phyloP scores from a whole-genome alignment of 2,113 vertebrate species.

The Numida meleagris region DNA sequence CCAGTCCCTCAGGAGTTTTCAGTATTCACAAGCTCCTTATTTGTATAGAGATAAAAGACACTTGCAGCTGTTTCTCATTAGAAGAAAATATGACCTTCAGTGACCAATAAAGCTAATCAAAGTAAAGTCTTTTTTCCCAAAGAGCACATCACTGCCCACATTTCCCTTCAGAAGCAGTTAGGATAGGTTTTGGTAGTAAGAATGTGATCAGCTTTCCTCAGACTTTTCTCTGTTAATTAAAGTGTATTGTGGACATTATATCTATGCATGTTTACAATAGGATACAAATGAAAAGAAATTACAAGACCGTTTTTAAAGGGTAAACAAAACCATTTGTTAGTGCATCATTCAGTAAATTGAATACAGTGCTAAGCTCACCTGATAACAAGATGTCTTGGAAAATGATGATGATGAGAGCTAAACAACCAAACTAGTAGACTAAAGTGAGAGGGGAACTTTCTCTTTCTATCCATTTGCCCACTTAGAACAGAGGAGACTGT shows the following conservation, averaged over 20 bases:
- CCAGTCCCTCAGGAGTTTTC: neutral
- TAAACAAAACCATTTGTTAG: neutral
- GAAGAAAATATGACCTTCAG: constrained; percentile 32
- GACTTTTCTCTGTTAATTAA: constrained; percentile 36
- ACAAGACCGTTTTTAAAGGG: constrained; percentile 10
- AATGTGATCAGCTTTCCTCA: neutral
- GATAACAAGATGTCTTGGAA: neutral
- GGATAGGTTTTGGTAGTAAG: constrained; percentile 17
- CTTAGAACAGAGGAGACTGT: neutral
- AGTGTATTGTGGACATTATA: neutral
- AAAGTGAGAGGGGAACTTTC: neutral
- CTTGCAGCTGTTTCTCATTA: constrained; percentile 30
- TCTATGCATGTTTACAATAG: neutral
- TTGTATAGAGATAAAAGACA: constrained; percentile 49
- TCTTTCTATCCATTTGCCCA: neutral
- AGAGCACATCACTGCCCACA: neutral
- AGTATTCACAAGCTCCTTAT: constrained; percentile 4
- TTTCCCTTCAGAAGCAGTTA: neutral
- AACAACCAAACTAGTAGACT: neutral
- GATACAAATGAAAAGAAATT: constrained; percentile 36
- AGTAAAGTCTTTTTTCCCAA: constrained; percentile 1
- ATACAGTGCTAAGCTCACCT: neutral
- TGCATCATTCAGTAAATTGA: neutral
- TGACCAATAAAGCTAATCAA: constrained; percentile 46
- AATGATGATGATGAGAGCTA: neutral